Conservation (phyloP, 1,140 invertebrate genomes). For the Drosophila nigrodunni region DNA sequence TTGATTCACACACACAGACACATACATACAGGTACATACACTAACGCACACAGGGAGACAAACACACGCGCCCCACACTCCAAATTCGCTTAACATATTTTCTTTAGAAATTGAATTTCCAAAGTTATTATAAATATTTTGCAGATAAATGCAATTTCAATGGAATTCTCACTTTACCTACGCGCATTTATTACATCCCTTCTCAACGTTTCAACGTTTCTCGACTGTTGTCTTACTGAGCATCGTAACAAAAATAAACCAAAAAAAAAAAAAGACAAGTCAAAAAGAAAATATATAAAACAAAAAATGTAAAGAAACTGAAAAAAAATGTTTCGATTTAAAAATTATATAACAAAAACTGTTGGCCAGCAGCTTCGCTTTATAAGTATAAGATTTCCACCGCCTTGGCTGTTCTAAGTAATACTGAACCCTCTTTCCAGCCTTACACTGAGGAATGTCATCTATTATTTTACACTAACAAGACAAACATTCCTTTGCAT, state of each 20-base stretch:
- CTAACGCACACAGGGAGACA: neutral
- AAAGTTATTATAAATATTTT: constrained; percentile 82
- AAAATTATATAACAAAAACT: constrained; percentile 43
- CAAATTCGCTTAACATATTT: constrained; percentile 80
- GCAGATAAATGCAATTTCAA: constrained; percentile 76
- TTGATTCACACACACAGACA: constrained; percentile 12
- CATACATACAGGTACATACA: neutral
- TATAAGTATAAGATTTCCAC: neutral
- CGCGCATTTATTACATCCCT: constrained; percentile 18
- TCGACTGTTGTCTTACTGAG: neutral
- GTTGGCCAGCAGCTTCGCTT: constrained; percentile 23
- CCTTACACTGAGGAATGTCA: neutral
- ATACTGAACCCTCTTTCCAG: neutral
- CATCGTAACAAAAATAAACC: neutral
- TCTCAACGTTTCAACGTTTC: constrained; percentile 5
- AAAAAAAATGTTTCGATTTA: neutral
- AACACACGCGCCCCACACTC: constrained; percentile 21
- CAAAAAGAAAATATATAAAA: neutral
- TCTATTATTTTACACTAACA: constrained; percentile 80
- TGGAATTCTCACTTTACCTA: constrained; percentile 65
- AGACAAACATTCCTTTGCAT: constrained; percentile 68
- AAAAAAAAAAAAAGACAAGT: too few species aligned
- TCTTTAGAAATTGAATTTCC: constrained; percentile 82
- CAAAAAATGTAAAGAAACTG: constrained; percentile 17
- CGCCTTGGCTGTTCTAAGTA: neutral